phyloP scores from a whole-genome alignment of 2,797 vertebrate genomes.

The Alcedo quadribrachys region DNA sequence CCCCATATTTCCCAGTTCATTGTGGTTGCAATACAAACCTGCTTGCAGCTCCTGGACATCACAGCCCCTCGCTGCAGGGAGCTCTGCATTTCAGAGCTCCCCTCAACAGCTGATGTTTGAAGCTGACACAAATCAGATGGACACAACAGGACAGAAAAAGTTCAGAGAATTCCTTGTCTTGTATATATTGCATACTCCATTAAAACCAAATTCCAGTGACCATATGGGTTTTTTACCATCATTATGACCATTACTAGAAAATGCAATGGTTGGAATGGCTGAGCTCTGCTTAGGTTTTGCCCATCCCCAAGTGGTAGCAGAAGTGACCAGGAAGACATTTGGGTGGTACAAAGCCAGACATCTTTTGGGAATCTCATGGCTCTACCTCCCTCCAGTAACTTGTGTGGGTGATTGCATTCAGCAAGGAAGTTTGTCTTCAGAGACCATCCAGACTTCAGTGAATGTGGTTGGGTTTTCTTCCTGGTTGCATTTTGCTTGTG shows the following conservation, averaged over 20 bases:
- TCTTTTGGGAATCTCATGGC: not conserved
- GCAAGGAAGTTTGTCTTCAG: not conserved
- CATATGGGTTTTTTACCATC: not conserved
- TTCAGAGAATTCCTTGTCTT: not conserved
- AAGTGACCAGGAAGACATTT: not conserved
- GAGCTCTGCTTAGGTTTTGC: not conserved
- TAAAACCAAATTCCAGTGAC: not conserved
- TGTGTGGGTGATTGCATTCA: not conserved
- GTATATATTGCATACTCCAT: fast-evolving
- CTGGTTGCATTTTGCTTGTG: conserved; percentile 16
- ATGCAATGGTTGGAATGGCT: not conserved
- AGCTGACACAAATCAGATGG: not conserved
- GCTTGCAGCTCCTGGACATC: not conserved
- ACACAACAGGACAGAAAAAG: not conserved
- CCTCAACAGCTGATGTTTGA: not conserved
- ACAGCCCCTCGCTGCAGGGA: not conserved
- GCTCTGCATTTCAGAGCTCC: not conserved
- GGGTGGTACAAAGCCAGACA: not conserved
- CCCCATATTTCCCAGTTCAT: not conserved
- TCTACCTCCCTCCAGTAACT: not conserved
- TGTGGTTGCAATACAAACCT: not conserved
- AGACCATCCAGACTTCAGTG: not conserved
- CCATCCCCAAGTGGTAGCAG: not conserved
- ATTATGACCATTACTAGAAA: not conserved
- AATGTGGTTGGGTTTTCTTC: not conserved